Conservation (phyloP, 2,888 invertebrate species). For the Elgonia sp. region DNA sequence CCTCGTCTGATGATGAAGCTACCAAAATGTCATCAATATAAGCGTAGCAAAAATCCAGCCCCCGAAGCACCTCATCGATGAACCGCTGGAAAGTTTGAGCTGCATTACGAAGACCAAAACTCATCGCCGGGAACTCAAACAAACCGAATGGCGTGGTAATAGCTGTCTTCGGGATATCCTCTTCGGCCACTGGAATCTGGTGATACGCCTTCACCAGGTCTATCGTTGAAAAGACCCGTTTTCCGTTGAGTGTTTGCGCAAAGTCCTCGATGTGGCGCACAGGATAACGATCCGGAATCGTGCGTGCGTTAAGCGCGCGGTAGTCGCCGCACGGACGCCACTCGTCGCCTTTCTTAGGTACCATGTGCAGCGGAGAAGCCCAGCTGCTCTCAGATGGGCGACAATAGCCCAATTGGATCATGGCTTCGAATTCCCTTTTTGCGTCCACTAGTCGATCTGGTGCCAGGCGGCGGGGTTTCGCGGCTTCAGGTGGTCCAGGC, state of each 20-base stretch:
- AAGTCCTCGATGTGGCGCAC: too few species aligned
- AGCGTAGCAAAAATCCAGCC: conserved; percentile 57
- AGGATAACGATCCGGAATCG: too few species aligned
- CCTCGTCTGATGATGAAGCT: neutral
- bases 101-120: neutral
- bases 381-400: neutral
- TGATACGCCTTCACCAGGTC: conserved; percentile 3
- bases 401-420: neutral
- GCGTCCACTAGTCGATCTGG: neutral
- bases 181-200: too few species aligned
- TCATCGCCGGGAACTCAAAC: too few species aligned
- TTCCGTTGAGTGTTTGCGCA: neutral
- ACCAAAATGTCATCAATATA: conserved; percentile 25
- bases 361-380: conserved; percentile 4
- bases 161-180: too few species aligned
- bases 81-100: too few species aligned
- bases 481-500: neutral
- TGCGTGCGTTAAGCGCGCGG: conserved; percentile 8
- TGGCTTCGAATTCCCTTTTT: neutral
- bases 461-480: neutral
- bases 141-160: too few species aligned
- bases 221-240: neutral
- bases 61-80: conserved; percentile 58
- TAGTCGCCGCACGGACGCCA: conserved; percentile 37
- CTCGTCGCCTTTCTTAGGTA: neutral